Percentiles rank a stretch among this genome's conserved stretches.
Evolutionary conservation across 2,797 vertebrate species (phyloP).

Genomic region (Eospalax fontanierii): DNA sequence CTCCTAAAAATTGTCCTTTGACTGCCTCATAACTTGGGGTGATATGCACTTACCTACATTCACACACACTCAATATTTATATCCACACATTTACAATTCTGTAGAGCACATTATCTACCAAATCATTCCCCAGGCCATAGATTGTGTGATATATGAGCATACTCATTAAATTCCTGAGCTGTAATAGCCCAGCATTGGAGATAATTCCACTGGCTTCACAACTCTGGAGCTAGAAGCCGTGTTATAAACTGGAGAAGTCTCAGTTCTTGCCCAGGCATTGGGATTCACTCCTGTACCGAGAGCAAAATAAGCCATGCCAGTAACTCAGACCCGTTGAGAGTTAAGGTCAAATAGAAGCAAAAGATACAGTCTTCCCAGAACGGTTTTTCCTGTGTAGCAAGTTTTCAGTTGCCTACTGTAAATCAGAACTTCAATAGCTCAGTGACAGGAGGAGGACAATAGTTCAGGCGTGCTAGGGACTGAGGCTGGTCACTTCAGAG

Average conservation of each 20-base stretch:
- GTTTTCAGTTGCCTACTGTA: constrained; percentile 71
- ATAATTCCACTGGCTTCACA: constrained; percentile 46
- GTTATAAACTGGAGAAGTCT: not conserved
- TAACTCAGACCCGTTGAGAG: constrained; percentile 32
- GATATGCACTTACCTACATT: not conserved
- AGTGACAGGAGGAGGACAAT: not conserved
- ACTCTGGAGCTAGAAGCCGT: constrained; percentile 50
- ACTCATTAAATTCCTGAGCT: constrained; percentile 54
- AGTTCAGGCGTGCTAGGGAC: constrained; percentile 12
- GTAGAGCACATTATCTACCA: not conserved
- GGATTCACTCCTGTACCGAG: not conserved
- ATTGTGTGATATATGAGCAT: constrained; percentile 40
- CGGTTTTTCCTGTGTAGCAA: constrained; percentile 57
- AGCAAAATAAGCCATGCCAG: not conserved
- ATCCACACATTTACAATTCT: not conserved
- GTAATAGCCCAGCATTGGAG: not conserved
- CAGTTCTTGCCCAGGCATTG: not conserved
- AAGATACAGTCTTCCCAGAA: constrained; percentile 56
- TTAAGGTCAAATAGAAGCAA: constrained; percentile 28
- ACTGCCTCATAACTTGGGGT: not conserved
- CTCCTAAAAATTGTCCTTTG: not conserved
- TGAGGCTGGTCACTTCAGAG: constrained; percentile 14
- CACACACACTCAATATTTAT: not conserved
- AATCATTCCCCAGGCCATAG: constrained; percentile 7
- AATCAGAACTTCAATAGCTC: not conserved